Percentiles rank a stretch among this genome's conserved stretches.
Evolutionary conservation across 2,797 vertebrate genomes (phyloP).

Genomic region (Heteromormyrus szaboi): DNA sequence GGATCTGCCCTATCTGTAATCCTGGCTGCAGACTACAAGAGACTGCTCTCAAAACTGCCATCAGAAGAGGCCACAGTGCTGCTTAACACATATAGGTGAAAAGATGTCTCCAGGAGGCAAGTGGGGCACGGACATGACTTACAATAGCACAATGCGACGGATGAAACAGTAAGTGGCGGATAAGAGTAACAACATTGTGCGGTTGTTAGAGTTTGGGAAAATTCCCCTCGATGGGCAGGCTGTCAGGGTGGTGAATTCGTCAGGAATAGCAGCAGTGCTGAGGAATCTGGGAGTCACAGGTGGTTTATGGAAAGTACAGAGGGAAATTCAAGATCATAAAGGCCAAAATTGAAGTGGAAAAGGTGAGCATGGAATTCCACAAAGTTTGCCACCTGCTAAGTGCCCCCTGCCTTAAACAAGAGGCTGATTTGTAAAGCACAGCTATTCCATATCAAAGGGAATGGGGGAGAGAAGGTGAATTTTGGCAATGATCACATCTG

Average conservation of each 20-base stretch:
- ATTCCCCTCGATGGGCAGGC: background rate
- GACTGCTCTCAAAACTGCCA: background rate
- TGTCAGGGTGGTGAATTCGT: background rate
- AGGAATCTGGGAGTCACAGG: background rate
- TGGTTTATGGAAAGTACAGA: background rate
- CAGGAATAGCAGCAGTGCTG: background rate
- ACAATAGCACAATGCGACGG: background rate
- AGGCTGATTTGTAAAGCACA: background rate
- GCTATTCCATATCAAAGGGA: background rate
- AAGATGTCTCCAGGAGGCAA: background rate
- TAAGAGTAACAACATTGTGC: background rate
- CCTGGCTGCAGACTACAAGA: background rate
- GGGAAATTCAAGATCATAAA: background rate
- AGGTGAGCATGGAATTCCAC: background rate
- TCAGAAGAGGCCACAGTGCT: background rate
- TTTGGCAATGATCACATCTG: background rate
- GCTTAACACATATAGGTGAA: conserved; percentile 4
- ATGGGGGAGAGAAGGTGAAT: background rate
- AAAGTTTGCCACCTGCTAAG: background rate
- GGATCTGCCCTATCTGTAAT: background rate
- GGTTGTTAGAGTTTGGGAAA: background rate
- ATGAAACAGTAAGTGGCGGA: background rate
- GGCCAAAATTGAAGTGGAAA: background rate
- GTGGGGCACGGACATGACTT: background rate
- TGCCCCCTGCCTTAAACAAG: background rate